phyloP scores from a whole-genome alignment of 2,113 vertebrate genomes.

The Podarcis cretensis region DNA sequence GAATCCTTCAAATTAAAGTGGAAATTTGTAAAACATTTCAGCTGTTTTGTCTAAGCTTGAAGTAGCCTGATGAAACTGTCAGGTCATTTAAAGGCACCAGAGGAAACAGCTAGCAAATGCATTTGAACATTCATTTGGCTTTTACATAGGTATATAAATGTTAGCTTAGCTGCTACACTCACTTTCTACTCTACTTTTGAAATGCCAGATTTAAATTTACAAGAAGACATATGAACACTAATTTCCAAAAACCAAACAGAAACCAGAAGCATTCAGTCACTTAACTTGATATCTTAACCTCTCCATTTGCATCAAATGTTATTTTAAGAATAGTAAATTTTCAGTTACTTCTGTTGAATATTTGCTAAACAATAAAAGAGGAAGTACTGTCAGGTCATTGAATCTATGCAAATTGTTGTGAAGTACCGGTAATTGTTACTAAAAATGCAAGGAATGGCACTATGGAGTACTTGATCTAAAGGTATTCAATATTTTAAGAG shows the following conservation, averaged over 20 bases:
- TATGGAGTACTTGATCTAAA: background rate
- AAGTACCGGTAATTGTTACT: background rate
- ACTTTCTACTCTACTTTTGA: constrained; percentile 19
- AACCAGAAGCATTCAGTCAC: background rate
- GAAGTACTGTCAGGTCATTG: background rate
- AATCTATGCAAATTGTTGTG: background rate
- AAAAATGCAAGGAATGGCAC: background rate
- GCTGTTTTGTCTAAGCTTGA: too few species aligned
- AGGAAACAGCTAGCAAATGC: background rate
- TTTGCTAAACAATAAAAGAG: background rate
- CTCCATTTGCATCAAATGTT: background rate
- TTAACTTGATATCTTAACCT: background rate
- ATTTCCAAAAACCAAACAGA: background rate
- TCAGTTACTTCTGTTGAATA: background rate
- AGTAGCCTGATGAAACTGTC: background rate
- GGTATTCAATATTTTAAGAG: background rate
- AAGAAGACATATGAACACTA: background rate
- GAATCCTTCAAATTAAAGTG: too few species aligned
- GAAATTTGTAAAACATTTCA: too few species aligned
- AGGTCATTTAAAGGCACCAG: background rate
- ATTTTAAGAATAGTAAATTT: background rate
- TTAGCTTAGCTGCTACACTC: background rate
- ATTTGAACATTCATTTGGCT: background rate
- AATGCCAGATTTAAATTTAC: background rate
- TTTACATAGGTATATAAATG: background rate